Evolutionary conservation across 1,140 invertebrate species (phyloP).

Genomic region (Akabosia matsudoensis): DNA sequence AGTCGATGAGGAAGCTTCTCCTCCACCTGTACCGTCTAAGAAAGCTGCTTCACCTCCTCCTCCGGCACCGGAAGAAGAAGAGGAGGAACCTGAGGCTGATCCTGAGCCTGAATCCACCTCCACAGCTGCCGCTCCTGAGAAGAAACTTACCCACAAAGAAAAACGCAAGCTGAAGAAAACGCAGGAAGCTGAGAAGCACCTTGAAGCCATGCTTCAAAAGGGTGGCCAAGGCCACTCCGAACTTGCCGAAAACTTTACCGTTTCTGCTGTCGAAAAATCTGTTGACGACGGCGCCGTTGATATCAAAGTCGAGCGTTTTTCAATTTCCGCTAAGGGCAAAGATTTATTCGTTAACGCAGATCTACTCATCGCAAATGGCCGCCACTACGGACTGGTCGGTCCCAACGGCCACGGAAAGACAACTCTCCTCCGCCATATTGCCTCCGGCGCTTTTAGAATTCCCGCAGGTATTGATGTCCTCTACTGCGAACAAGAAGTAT

Average conservation of each 20-base stretch:
- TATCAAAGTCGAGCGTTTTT: constrained; percentile 98
- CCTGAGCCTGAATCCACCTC: background rate
- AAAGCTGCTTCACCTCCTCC: background rate
- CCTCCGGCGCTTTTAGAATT: constrained; percentile 80
- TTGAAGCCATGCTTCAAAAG: constrained; percentile 83
- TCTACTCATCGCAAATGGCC: constrained; percentile 85
- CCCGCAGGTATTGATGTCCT: constrained; percentile 96
- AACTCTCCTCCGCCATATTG: constrained; percentile 91
- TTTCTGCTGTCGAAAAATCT: constrained; percentile 88
- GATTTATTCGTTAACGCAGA: constrained; percentile 96
- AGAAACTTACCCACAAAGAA: constrained; percentile 88
- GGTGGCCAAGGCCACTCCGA: constrained; percentile 82
- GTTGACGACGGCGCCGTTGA: constrained; percentile 91
- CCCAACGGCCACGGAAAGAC: constrained; percentile 99
- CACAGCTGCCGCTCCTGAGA: constrained; percentile 53
- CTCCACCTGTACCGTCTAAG: background rate
- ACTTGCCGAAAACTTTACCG: constrained; percentile 89
- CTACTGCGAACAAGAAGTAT: constrained; percentile 97
- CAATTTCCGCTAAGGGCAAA: constrained; percentile 94
- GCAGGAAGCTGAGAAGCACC: constrained; percentile 81
- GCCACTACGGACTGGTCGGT: constrained; percentile 95
- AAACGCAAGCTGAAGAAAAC: constrained; percentile 89
- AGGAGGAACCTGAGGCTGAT: constrained; percentile 41
- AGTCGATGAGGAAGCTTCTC: background rate
- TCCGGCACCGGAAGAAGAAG: constrained; percentile 23